Evolutionary conservation across 2,113 vertebrate genomes (phyloP).

Genomic region (Loxodonta africana): DNA sequence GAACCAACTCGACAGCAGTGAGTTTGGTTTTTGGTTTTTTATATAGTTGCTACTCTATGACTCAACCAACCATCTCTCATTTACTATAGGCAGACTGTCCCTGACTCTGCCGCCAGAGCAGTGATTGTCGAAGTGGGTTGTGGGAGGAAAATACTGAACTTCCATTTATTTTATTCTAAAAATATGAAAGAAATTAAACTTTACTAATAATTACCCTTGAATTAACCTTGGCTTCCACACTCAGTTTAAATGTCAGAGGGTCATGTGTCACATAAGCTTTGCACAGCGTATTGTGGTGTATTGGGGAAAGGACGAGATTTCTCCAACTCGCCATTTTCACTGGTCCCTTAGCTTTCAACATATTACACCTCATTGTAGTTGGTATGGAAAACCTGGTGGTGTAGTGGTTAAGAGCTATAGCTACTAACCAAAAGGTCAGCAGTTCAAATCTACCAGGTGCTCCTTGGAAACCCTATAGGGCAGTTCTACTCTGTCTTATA

Average conservation of each 20-base stretch:
- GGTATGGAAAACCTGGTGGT: too few species aligned
- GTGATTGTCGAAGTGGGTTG: neutral
- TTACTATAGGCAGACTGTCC: neutral
- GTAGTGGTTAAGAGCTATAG: too few species aligned
- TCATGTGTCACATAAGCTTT: neutral
- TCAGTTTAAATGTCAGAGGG: neutral
- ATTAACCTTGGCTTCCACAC: neutral
- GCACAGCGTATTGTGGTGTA: neutral
- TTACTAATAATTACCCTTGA: conserved; percentile 10
- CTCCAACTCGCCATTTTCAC: accelerated
- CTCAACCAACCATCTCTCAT: neutral
- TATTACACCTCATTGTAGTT: neutral
- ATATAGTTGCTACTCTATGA: neutral
- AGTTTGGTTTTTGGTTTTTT: too few species aligned
- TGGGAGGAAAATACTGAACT: conserved; percentile 58
- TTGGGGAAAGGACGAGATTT: neutral
- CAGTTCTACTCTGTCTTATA: too few species aligned
- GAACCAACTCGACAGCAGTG: too few species aligned
- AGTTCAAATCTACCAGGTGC: too few species aligned
- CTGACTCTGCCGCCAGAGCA: neutral
- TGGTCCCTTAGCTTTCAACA: neutral
- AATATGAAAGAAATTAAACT: neutral
- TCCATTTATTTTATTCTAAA: neutral
- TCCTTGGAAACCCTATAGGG: too few species aligned
- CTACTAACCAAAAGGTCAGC: too few species aligned